These are phyloP conservation scores for Xestia c-nigrum DNA, from an alignment of 2,888 invertebrate species.

Conservation along the genomic window DNA sequence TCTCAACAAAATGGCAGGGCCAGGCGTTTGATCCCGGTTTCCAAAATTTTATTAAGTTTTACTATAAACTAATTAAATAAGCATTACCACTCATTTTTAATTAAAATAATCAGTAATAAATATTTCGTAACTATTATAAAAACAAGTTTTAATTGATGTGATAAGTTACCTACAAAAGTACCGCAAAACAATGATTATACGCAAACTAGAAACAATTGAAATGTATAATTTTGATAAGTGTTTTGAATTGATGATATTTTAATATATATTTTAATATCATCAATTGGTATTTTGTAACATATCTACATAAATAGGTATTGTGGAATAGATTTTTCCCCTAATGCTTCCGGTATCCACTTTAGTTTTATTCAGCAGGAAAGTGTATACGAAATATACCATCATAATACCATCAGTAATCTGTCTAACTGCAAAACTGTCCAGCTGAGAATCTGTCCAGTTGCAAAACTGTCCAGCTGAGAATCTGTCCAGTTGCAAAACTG, in stretches of 20 bases:
- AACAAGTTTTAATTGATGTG: not conserved
- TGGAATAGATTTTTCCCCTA: not conserved
- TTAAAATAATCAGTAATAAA: not conserved
- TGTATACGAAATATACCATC: no score
- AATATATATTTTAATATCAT: no score
- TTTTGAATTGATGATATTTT: not conserved
- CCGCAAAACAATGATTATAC: not conserved
- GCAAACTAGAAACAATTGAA: slow-evolving; percentile 4
- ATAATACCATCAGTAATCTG: no score
- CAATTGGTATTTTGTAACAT: not conserved
- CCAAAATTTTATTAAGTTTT: not conserved
- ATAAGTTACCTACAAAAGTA: slow-evolving; percentile 7
- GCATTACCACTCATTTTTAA: not conserved
- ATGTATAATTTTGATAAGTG: not conserved
- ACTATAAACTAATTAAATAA: not conserved
- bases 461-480: no score
- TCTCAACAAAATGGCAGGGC: not conserved
- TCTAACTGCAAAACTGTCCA: not conserved
- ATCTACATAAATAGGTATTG: not conserved
- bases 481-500: not conserved
- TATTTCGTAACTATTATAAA: not conserved
- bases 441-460: no score
- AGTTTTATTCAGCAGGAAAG: no score
- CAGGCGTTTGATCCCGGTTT: not conserved
- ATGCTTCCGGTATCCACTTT: not conserved